phyloP scores from a whole-genome alignment of 2,888 invertebrate genomes.

The Lycocerus yunnanus region DNA sequence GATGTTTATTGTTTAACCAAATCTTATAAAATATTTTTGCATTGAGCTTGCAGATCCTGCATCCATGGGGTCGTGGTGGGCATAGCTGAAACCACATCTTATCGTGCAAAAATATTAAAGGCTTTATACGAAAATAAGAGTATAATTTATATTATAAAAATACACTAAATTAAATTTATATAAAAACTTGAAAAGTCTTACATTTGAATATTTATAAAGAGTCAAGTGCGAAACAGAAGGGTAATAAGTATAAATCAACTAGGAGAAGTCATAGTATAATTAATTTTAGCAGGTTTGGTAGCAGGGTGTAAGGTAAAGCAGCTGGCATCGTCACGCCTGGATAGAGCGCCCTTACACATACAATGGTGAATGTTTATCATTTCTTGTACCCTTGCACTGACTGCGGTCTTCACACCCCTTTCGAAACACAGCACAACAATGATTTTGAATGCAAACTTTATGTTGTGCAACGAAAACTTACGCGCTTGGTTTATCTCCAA shows the following conservation, averaged over 20 bases:
- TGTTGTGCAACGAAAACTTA: slow-evolving; percentile 38
- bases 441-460: slow-evolving; percentile 37
- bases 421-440: slow-evolving; percentile 33
- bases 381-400: slow-evolving; percentile 37
- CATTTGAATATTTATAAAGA: slow-evolving; percentile 15
- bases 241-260: slow-evolving; percentile 25
- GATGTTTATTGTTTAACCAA: too few species aligned
- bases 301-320: slow-evolving; percentile 36
- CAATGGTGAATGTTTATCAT: slow-evolving; percentile 34
- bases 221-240: slow-evolving; percentile 24
- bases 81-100: too few species aligned
- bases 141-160: neutral
- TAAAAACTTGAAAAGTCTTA: neutral
- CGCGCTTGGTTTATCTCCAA: slow-evolving; percentile 33
- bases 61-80: too few species aligned
- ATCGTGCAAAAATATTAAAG: too few species aligned
- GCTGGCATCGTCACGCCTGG: slow-evolving; percentile 40
- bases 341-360: slow-evolving; percentile 33
- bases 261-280: slow-evolving; percentile 37
- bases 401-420: slow-evolving; percentile 38
- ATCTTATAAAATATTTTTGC: too few species aligned
- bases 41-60: too few species aligned
- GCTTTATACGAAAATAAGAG: too few species aligned
- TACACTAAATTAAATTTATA: neutral
- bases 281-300: slow-evolving; percentile 37